phyloP scores from a whole-genome alignment of 2,797 vertebrate genomes.

The Cephalopachus bancanus region DNA sequence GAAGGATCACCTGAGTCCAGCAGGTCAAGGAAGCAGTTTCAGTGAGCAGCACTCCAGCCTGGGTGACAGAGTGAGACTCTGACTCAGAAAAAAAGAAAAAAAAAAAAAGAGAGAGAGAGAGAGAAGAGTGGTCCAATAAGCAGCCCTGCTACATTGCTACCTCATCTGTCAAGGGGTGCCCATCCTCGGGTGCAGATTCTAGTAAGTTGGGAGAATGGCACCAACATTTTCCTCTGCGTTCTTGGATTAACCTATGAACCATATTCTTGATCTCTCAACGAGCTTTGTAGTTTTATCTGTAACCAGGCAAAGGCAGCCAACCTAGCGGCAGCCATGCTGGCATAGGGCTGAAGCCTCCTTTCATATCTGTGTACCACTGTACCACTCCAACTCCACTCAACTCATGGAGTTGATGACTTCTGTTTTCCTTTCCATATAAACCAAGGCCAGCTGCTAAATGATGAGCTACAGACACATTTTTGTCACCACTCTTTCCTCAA shows the following conservation, averaged over 20 bases:
- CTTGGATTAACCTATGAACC: conserved; percentile 94
- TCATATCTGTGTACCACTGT: conserved; percentile 93
- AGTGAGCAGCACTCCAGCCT: no score
- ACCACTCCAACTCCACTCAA: conserved; percentile 86
- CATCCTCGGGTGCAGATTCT: conserved; percentile 93
- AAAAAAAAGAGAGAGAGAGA: no score
- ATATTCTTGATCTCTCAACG: conserved; percentile 93
- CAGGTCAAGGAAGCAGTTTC: no score
- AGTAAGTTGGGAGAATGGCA: conserved; percentile 94
- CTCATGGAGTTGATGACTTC: conserved; percentile 90
- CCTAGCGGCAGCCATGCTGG: conserved; percentile 93
- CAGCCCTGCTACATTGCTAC: conserved; percentile 91
- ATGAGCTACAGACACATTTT: conserved; percentile 95
- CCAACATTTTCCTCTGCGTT: conserved; percentile 91
- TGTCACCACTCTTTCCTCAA: conserved; percentile 93
- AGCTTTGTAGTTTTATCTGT: conserved; percentile 93
- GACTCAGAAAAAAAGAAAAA: no score
- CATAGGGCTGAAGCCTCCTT: conserved; percentile 93
- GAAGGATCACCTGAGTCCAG: no score
- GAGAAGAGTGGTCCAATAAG: conserved; percentile 93
- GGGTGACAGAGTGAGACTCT: no score
- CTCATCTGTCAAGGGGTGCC: conserved; percentile 88
- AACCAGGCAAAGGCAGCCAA: conserved; percentile 94
- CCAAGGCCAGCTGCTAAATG: conserved; percentile 95
- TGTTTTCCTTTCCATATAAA: conserved; percentile 94